A percentile compares a stretch with the other conserved stretches of the same genome.
phyloP scores from a whole-genome alignment of 2,797 vertebrate species.

The Crocodylus rhombifer region DNA sequence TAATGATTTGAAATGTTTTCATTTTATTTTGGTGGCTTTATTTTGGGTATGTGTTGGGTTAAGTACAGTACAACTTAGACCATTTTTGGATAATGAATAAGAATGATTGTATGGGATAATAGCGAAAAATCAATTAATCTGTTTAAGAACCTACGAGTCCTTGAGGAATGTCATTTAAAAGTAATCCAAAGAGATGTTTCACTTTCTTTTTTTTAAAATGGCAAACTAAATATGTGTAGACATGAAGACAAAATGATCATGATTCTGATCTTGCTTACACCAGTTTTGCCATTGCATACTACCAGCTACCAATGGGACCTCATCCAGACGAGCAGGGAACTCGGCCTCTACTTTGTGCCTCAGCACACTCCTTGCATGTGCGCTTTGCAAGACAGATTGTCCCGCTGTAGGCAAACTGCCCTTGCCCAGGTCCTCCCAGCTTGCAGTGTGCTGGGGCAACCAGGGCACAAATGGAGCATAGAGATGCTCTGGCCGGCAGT shows the following conservation, averaged over 20 bases:
- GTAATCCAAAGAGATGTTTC: background rate
- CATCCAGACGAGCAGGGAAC: no score
- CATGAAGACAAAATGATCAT: background rate
- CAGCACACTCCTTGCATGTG: no score
- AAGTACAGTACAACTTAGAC: background rate
- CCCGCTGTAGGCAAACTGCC: no score
- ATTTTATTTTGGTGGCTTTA: background rate
- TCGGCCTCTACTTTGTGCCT: no score
- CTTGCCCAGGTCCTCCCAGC: no score
- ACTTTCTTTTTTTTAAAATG: background rate
- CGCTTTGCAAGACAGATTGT: no score
- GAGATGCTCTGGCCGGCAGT: no score
- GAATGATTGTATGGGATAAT: background rate
- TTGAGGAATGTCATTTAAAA: background rate
- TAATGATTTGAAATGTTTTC: background rate
- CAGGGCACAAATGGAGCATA: no score
- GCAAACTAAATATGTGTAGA: background rate
- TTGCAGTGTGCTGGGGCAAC: no score
- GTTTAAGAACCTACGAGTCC: background rate
- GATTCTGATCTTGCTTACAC: background rate
- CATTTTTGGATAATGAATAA: background rate
- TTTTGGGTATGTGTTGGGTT: background rate
- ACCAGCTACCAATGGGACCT: no score
- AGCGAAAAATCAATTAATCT: background rate
- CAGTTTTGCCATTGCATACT: background rate